These are phyloP conservation scores for Enteromius fasciolatus DNA, from an alignment of 2,797 vertebrate genomes.

Conservation along the genomic window DNA sequence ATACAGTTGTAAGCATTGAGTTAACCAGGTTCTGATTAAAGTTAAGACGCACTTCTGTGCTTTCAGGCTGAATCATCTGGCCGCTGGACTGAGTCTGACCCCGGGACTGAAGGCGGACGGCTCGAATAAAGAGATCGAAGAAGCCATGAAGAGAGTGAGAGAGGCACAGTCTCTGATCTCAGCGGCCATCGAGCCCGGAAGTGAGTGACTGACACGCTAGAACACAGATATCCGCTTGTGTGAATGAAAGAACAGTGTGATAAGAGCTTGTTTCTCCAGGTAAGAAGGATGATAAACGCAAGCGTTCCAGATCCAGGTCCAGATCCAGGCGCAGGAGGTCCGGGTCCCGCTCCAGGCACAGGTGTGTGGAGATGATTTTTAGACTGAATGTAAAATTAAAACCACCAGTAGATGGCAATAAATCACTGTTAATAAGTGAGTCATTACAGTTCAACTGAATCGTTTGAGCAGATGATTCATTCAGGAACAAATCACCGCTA, in stretches of 20 bases:
- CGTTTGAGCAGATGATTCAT: too few species aligned
- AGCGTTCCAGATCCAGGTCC: constrained; percentile 92
- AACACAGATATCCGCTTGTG: background rate
- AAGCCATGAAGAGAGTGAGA: constrained; percentile 98
- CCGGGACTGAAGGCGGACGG: constrained; percentile 91
- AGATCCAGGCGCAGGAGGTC: constrained; percentile 90
- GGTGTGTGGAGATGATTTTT: constrained; percentile 69
- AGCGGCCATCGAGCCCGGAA: constrained; percentile 97
- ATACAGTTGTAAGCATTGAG: too few species aligned
- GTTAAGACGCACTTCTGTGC: background rate
- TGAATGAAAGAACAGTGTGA: background rate
- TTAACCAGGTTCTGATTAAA: too few species aligned
- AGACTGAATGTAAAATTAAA: too few species aligned
- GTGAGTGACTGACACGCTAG: constrained; percentile 66
- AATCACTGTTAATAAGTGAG: too few species aligned
- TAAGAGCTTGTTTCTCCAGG: constrained; percentile 68
- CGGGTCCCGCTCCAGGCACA: constrained; percentile 92
- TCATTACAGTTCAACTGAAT: too few species aligned
- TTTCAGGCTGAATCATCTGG: constrained; percentile 91
- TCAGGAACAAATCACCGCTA: too few species aligned
- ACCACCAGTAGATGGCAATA: too few species aligned
- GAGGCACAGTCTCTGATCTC: constrained; percentile 98
- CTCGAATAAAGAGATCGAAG: constrained; percentile 98
- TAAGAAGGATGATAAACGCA: constrained; percentile 97
- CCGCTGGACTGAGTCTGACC: constrained; percentile 87